These are phyloP conservation scores for Blera fallax DNA, from an alignment of 2,888 invertebrate species.

Conservation along the genomic window DNA sequence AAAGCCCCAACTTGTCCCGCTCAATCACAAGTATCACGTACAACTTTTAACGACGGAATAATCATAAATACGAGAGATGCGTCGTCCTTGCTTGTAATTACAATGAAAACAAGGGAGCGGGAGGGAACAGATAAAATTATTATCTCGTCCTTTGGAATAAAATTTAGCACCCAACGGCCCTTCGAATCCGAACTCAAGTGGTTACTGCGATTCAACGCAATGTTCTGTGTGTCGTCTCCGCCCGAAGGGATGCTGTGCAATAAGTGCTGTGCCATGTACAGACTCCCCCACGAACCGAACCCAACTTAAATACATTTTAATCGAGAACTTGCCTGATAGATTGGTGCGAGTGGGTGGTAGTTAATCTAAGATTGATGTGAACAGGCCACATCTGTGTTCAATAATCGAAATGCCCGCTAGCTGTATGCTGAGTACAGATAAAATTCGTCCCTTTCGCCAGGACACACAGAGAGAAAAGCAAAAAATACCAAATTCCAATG, in stretches of 20 bases:
- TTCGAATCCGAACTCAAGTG: constrained; percentile 37
- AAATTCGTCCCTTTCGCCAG: constrained; percentile 46
- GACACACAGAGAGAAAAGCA: constrained; percentile 9
- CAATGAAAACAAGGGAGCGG: constrained; percentile 26
- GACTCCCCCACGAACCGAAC: constrained; percentile 21
- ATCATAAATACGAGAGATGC: constrained; percentile 24
- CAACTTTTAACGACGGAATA: constrained; percentile 18
- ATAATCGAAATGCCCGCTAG: constrained; percentile 71
- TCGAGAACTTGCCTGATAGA: constrained; percentile 51
- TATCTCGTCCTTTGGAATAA: constrained; percentile 1
- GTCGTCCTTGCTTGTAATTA: constrained; percentile 34
- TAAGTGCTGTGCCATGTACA: constrained; percentile 68
- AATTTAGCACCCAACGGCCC: constrained; percentile 1
- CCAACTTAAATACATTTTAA: constrained; percentile 71
- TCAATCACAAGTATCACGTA: not conserved
- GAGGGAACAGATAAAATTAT: not conserved
- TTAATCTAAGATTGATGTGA: constrained; percentile 73
- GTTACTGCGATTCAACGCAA: constrained; percentile 22
- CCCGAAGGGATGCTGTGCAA: constrained; percentile 51
- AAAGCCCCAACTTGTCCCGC: not conserved
- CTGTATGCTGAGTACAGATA: constrained; percentile 61
- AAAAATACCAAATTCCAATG: constrained; percentile 42
- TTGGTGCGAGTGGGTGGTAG: constrained; percentile 43
- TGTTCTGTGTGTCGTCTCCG: not conserved
- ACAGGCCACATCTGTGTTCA: constrained; percentile 71